Conservation (phyloP, 2,888 invertebrate genomes). For the Gymnosoma rotundatum region DNA sequence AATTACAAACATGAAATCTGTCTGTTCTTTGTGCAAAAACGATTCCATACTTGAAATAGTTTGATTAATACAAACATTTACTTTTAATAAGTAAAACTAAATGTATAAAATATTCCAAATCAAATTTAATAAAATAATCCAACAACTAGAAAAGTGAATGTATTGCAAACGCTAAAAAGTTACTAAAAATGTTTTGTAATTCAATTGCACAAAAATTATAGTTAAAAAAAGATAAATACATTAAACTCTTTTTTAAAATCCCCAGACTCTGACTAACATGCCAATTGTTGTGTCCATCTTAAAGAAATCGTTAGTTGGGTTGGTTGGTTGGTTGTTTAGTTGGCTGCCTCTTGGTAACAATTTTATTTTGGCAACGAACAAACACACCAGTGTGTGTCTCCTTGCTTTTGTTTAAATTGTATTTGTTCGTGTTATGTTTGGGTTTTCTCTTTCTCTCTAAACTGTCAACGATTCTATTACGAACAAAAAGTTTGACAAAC, state of each 20-base stretch:
- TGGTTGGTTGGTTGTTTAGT: slow-evolving; percentile 28
- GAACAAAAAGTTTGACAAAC: slow-evolving; percentile 61
- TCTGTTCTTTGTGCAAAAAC: slow-evolving; percentile 4
- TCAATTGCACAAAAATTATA: slow-evolving; percentile 31
- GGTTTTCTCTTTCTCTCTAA: slow-evolving; percentile 8
- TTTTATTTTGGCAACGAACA: slow-evolving; percentile 27
- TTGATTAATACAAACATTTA: not conserved
- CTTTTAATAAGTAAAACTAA: slow-evolving; percentile 8
- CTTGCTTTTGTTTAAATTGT: slow-evolving; percentile 31
- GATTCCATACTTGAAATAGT: slow-evolving; percentile 8
- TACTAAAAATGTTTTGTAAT: slow-evolving; percentile 44
- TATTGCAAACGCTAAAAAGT: slow-evolving; percentile 42
- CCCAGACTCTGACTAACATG: slow-evolving; percentile 49
- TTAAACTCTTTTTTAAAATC: slow-evolving; percentile 45
- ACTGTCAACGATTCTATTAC: slow-evolving; percentile 56
- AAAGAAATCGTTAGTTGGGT: slow-evolving; percentile 39
- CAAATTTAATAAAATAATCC: slow-evolving; percentile 24
- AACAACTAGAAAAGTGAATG: slow-evolving; percentile 61
- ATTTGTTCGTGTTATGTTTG: slow-evolving; percentile 27
- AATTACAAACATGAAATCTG: not conserved
- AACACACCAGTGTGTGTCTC: slow-evolving; percentile 19
- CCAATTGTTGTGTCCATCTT: slow-evolving; percentile 63
- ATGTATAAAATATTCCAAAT: slow-evolving; percentile 26
- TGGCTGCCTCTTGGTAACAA: slow-evolving; percentile 27
- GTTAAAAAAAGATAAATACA: slow-evolving; percentile 5